Base-by-base conservation (phyloP, 2,888 invertebrate genomes). In the Apotomis turbidana region DNA sequence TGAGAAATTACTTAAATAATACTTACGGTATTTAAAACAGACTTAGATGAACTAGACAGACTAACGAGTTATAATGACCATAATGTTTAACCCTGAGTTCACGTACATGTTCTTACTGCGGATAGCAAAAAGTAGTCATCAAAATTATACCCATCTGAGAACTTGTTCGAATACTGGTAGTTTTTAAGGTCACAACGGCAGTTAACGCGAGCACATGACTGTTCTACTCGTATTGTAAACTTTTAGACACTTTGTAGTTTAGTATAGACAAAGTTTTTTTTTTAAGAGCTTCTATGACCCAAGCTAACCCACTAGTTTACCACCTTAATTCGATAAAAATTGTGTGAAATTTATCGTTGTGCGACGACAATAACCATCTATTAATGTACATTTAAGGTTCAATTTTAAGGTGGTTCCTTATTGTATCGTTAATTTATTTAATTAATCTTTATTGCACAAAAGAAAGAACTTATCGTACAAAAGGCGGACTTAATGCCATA, bases 21-120 rank as follows among this genome's bases (percentile, higher is more conserved):
- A 44, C 38, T 52, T 46, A 64, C 44, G 44, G 58, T 52, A 64
- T 59, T 70, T 64, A 51, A 52, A 70, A 63, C 9, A 38, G 8
- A 13, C 57, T 58, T 57, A 51, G 6, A 52, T 15, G 49, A 49
- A 10, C 51, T 41, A 71, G 68, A 13, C 71, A 58, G 62, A 58
- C 66, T 12, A 27, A 62, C 36, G 15, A 62, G 68, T 68, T 62
- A 44, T 67, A 68, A 71, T 57, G 36, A 61, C 41, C 27, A 62
- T 61, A 44, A 46, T 58, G 63, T 44, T 59, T 68, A 62, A 68
- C 68, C 72, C 9, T 27, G 15, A 58, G 54, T 58, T 54, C 68
- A 58, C 12, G 62, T 49, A n/a, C 55, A 13, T 57, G 36, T 44
- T 10, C n/a, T 10, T 62, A 58, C 27, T 52, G 8, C 41, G 12